phyloP scores from a whole-genome alignment of 2,113 vertebrate species.

The Catharus fuscescens region DNA sequence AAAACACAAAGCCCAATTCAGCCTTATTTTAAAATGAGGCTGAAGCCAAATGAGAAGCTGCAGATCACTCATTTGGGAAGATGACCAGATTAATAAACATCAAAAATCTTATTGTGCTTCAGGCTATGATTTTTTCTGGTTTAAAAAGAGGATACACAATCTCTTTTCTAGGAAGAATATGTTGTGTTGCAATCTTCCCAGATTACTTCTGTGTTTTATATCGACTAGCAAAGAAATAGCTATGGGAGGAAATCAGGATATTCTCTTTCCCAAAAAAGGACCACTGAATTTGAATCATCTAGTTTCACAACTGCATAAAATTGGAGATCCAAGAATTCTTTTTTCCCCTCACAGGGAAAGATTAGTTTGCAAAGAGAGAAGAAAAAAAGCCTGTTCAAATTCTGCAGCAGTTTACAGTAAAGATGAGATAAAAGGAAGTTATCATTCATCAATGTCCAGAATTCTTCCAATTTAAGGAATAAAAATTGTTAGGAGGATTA shows the following conservation, averaged over 20 bases:
- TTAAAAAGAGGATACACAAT: neutral
- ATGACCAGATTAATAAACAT: neutral
- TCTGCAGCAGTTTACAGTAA: neutral
- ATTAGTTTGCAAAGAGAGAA: neutral
- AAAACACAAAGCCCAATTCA: neutral
- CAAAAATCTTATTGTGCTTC: neutral
- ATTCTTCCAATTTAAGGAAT: neutral
- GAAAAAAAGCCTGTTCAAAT: neutral
- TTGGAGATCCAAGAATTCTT: neutral
- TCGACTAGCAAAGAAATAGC: neutral
- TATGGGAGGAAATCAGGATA: accelerated
- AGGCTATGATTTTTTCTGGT: neutral
- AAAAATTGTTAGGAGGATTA: neutral
- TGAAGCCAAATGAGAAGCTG: neutral
- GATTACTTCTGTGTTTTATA: neutral
- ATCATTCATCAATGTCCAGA: neutral
- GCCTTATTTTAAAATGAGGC: neutral
- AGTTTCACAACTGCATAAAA: neutral
- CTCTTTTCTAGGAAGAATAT: neutral
- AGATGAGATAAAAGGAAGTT: neutral
- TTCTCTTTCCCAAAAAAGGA: neutral
- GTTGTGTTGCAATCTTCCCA: neutral
- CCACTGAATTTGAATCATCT: neutral
- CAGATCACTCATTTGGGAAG: neutral
- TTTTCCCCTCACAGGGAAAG: neutral